Percentiles rank a stretch among this genome's conserved stretches.
These are phyloP conservation scores for Falco cherrug DNA, from an alignment of 2,797 vertebrate genomes.

Conservation along the genomic window DNA sequence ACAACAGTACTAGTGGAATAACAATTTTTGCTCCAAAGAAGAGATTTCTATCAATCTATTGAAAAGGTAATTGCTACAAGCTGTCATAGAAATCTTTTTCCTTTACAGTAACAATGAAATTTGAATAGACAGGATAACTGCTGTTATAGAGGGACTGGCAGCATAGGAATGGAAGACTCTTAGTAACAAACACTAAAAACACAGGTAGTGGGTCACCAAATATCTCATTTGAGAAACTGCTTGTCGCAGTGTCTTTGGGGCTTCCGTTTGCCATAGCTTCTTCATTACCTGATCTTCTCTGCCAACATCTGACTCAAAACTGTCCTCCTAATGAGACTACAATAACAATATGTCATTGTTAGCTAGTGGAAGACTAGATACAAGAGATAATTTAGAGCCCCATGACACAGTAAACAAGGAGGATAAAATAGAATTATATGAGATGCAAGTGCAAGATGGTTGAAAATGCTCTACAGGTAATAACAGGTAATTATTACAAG, in stretches of 20 bases:
- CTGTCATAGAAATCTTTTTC: background rate
- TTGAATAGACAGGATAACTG: background rate
- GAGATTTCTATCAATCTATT: background rate
- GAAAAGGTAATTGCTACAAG: background rate
- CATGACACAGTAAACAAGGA: background rate
- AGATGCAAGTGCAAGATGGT: background rate
- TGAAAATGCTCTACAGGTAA: background rate
- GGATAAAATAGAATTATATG: background rate
- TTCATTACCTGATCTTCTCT: background rate
- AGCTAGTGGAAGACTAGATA: background rate
- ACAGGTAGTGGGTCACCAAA: background rate
- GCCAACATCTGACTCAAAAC: background rate
- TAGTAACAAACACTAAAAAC: background rate
- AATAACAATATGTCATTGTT: background rate
- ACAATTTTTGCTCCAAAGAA: background rate
- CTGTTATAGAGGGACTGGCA: background rate
- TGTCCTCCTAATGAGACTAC: background rate
- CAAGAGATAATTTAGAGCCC: background rate
- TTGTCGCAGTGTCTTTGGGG: background rate
- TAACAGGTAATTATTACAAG: background rate
- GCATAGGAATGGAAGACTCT: background rate
- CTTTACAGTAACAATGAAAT: background rate
- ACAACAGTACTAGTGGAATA: background rate
- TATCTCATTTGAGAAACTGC: background rate
- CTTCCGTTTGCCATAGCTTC: background rate